Percentiles rank a stretch among this genome's conserved stretches.
Conservation (phyloP, 2,797 vertebrate genomes). For the Alauda arvensis region DNA sequence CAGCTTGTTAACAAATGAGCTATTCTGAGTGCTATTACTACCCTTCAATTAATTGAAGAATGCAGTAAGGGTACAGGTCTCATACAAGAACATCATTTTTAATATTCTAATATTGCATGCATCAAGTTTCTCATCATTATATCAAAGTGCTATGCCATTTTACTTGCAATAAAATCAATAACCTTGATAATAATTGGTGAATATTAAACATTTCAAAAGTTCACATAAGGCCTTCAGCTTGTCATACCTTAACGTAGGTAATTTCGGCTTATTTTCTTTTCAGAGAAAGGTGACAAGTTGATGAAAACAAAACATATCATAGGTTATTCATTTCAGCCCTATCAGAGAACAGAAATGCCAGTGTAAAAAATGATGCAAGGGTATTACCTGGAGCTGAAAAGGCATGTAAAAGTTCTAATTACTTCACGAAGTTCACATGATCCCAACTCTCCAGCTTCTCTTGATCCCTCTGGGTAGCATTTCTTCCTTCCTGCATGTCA, state of each 20-base stretch:
- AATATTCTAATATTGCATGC: background rate
- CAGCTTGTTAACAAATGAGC: background rate
- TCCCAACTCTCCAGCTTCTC: background rate
- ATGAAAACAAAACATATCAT: background rate
- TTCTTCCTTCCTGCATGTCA: background rate
- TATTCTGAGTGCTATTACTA: background rate
- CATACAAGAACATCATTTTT: background rate
- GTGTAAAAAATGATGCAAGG: background rate
- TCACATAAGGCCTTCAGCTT: background rate
- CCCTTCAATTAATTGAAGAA: background rate
- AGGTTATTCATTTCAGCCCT: background rate
- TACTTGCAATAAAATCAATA: background rate
- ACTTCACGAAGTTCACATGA: background rate
- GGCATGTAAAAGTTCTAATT: background rate
- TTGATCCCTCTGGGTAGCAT: background rate
- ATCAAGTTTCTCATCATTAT: background rate
- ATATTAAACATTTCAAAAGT: background rate
- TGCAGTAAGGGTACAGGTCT: background rate
- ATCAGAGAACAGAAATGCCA: background rate
- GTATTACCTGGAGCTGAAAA: background rate
- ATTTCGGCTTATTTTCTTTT: background rate
- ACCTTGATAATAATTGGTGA: background rate
- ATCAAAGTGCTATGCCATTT: background rate
- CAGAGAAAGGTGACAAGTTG: background rate
- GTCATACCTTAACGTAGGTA: background rate